Conservation (phyloP, 2,888 invertebrate genomes). For the Venusia cambrica region DNA sequence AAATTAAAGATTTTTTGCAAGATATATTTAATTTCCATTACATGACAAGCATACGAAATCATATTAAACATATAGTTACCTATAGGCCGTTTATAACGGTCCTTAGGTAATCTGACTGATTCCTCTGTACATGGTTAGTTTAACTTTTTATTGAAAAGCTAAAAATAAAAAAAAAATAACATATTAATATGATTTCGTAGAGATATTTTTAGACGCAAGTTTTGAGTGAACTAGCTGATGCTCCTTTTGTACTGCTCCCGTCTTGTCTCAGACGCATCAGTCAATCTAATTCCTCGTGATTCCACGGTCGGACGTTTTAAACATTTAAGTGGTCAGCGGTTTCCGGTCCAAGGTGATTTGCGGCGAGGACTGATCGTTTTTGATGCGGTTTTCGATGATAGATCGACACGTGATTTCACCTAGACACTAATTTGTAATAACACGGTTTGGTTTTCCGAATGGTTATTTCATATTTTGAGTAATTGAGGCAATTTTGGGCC, state of each 20-base stretch:
- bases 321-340: slow-evolving; percentile 21
- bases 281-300: slow-evolving; percentile 25
- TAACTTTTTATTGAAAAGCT: no score
- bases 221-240: slow-evolving; percentile 2
- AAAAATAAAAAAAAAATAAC: no score
- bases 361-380: slow-evolving; percentile 26
- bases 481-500: slow-evolving; percentile 31
- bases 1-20: no score
- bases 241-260: background rate
- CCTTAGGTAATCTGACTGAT: no score
- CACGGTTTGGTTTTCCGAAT: slow-evolving; percentile 25
- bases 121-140: no score
- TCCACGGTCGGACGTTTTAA: slow-evolving; percentile 23
- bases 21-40: no score
- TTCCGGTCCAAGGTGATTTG: slow-evolving; percentile 27
- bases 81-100: no score
- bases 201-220: no score
- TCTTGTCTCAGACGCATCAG: slow-evolving; percentile 18
- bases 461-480: slow-evolving; percentile 27
- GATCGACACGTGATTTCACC: slow-evolving; percentile 26
- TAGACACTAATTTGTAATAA: slow-evolving; percentile 30
- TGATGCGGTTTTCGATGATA: slow-evolving; percentile 29
- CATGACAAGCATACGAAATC: no score
- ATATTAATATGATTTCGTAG: no score
- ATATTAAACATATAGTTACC: no score